Evolutionary conservation across 2,113 vertebrate species (phyloP), one percentile per base, ranked within the genome.

Genomic region (Galemys pyrenaicus): DNA sequence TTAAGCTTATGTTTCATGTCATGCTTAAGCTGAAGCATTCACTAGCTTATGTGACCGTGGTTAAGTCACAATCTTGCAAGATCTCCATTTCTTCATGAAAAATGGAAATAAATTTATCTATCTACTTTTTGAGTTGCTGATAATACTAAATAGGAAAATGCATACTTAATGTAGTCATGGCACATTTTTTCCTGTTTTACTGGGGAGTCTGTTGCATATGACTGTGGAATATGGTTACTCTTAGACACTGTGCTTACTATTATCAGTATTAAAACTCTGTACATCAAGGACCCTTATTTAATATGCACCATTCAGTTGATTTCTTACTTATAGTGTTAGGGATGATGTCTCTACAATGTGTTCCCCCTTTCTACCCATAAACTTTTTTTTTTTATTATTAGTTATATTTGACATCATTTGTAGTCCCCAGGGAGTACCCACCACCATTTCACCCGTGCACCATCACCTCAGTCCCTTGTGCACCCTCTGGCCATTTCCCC

Each of bases 141-240:
- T 67, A 84, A 46, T 64, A 91, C 8, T 17, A 49, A 95, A 84
- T 71, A 54, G 75, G 35, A 92, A 89, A 93, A 67, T 46, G 24
- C 26, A 74, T 30, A 74, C 44, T 54, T n/a, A 91, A 51, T 80
- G 19, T 62, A 30, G 46, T 83, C 70, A 56, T 7, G 26, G 15
- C 24, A 6, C 60, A 46, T 71, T 81, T 60, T 65, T 28, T 81
- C 60, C 58, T 35, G 4, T 77, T 75, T 82, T 58, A 35, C 74
- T 71, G 51, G 30, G 26, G 46, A 8, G 12, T 65, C 20, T 73
- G 0, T 82, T 95, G 49, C 28, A 28, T 73, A 6, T 37, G 68
- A 89, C 49, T 73, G 3, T 73, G 93, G 54, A 60, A 83, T 84
- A n/a, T 41, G 37, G 16, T 19, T 77, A 39, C 9, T 44, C 15